These are phyloP conservation scores for Himantopus leucocephalus DNA, from an alignment of 2,113 vertebrate species.

Conservation along the genomic window DNA sequence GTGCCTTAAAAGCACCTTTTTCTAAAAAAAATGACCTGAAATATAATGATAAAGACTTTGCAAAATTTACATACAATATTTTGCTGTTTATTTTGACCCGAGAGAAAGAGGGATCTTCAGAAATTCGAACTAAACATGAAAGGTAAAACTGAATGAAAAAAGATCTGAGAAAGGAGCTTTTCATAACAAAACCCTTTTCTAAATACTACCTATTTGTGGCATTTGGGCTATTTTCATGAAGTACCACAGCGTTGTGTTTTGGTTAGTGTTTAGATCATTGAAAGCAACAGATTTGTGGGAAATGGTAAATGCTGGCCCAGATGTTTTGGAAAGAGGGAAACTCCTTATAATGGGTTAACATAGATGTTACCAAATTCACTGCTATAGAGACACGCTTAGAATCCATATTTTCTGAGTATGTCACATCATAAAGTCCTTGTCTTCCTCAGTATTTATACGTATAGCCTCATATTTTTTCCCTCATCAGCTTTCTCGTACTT, in stretches of 20 bases:
- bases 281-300: neutral
- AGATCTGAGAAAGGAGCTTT: neutral
- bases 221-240: neutral
- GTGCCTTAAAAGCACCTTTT: neutral
- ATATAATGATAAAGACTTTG: neutral
- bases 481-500: neutral
- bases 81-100: neutral
- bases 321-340: neutral
- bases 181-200: neutral
- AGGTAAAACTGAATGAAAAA: neutral
- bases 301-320: neutral
- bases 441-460: neutral
- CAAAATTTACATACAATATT: neutral
- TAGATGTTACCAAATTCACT: neutral
- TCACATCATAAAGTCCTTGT: neutral
- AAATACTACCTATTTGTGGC: neutral
- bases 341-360: neutral
- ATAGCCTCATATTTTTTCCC: neutral
- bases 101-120: neutral
- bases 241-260: neutral
- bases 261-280: neutral
- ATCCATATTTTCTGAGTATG: neutral
- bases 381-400: neutral
- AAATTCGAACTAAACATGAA: neutral
- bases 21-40: neutral